Conservation (phyloP, 2,113 vertebrate species). For the Oryctolagus cuniculus region DNA sequence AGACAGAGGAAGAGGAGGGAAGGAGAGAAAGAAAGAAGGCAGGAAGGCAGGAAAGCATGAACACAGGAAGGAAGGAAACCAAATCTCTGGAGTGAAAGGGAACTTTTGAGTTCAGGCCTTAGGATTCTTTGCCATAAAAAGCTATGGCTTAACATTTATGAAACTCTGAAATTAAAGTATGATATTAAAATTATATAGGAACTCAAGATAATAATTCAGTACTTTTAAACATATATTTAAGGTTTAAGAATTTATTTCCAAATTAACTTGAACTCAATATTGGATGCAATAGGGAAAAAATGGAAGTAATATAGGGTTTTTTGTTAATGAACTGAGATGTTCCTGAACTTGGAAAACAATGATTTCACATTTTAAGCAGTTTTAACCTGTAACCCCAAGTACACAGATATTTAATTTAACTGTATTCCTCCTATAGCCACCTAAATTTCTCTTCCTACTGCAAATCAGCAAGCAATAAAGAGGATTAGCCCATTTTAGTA, state of each 20-base stretch:
- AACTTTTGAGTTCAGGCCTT: neutral
- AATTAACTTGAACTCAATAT: neutral
- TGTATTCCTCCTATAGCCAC: neutral
- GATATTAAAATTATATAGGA: neutral
- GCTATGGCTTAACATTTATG: neutral
- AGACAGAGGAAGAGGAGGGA: neutral
- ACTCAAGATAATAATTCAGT: neutral
- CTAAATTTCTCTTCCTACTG: neutral
- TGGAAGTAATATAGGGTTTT: neutral
- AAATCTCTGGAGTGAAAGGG: neutral
- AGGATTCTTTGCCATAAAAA: neutral
- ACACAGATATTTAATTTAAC: neutral
- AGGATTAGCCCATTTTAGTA: neutral
- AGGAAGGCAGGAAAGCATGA: neutral
- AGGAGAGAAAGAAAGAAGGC: accelerated
- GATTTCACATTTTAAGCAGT: conserved; percentile 17
- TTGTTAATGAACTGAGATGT: conserved; percentile 29
- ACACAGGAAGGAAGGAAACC: no score
- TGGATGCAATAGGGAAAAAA: neutral
- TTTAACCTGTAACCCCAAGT: neutral
- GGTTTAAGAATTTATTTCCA: neutral
- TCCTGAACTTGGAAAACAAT: conserved; percentile 22
- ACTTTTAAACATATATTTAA: conserved; percentile 8
- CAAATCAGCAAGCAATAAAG: neutral
- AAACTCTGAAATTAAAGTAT: neutral